Evolutionary conservation across 1,140 invertebrate species (phyloP), one percentile per base, ranked within the genome.

Genomic region (Drosophila kurseongensis): DNA sequence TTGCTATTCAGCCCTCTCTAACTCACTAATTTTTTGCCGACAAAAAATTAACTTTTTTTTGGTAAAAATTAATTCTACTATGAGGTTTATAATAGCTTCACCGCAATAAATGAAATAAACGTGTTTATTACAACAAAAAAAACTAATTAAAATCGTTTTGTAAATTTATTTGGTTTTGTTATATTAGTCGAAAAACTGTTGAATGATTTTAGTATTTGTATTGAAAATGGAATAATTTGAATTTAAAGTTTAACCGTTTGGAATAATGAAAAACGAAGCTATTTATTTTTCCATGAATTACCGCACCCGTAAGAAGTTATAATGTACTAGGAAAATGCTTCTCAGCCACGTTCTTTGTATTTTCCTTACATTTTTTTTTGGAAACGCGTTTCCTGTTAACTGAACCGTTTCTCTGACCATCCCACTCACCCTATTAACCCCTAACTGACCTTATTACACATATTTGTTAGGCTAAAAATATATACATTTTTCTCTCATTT

Each of bases 381-480:
- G 42, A 66, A 66, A 66, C 66, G 63, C 84, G 76, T 89, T 89
- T 88, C 84, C 84, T 67, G 79, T 57, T 27, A 69, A 71, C 60
- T 72, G 66, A 72, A 47, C 66, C 35, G 27, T 32, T 40, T 29
- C 13, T 47, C 35, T 18, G 14, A 23, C 47, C 66, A 16, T 32
- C 27, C 9, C 38, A 38, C 44, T 18, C 41, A 13, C 10, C 4
- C 61, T 36, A 10, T 71, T 74, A 74, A 78, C 74, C 78, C 68
- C 63, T 36, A 61, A 45, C 52, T 82, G 82, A 86, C 78, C 82
- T 71, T 71, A 71, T 71, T 71, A 71, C 65, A 69, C 35, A 38
- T 41, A 71, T 71, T 18, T 71, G 44, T 71, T 57, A 38, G 44
- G 32, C 72, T 75, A 86, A 75, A 75, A 73, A 74, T 73, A 51